A percentile compares a stretch with the other conserved stretches of the same genome.
phyloP scores from a whole-genome alignment of 1,140 invertebrate genomes.

The Asobara japonica region DNA sequence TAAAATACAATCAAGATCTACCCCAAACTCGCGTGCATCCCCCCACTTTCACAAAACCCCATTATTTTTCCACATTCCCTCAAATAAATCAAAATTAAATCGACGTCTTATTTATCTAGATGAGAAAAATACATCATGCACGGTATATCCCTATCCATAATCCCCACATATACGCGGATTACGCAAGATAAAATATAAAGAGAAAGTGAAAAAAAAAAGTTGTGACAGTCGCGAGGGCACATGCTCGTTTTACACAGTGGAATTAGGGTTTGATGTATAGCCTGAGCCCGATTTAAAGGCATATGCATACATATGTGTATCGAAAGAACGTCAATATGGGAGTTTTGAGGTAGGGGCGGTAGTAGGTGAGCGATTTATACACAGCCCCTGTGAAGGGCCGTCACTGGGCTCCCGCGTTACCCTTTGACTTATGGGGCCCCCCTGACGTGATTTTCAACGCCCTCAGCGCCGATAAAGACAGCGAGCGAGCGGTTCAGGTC shows the following conservation, averaged over 20 bases:
- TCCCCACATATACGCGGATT: conserved; percentile 3
- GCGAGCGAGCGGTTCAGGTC: conserved; percentile 11
- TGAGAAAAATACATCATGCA: conserved; percentile 9
- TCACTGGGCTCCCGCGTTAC: conserved; percentile 26
- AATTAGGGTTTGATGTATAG: conserved; percentile 50
- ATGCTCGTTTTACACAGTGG: conserved; percentile 29
- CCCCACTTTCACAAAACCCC: not conserved
- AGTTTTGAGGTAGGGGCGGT: not conserved
- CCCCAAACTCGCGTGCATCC: too few species aligned
- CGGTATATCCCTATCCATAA: not conserved
- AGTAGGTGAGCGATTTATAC: conserved; percentile 26
- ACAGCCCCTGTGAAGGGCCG: conserved; percentile 12
- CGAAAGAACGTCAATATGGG: conserved; percentile 10
- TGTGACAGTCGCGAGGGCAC: conserved; percentile 5
- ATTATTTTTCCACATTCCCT: not conserved
- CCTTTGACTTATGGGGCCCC: conserved; percentile 33
- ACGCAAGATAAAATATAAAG: conserved; percentile 38
- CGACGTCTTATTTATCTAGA: not conserved
- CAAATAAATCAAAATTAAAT: not conserved
- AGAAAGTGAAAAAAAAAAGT: conserved; percentile 16
- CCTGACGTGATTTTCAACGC: conserved; percentile 35
- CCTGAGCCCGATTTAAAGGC: conserved; percentile 22
- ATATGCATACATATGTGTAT: conserved; percentile 27
- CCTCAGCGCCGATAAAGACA: conserved; percentile 16
- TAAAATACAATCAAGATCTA: too few species aligned